These are phyloP conservation scores for Hylaeus volcanicus DNA, from an alignment of 1,140 invertebrate species.

Conservation along the genomic window DNA sequence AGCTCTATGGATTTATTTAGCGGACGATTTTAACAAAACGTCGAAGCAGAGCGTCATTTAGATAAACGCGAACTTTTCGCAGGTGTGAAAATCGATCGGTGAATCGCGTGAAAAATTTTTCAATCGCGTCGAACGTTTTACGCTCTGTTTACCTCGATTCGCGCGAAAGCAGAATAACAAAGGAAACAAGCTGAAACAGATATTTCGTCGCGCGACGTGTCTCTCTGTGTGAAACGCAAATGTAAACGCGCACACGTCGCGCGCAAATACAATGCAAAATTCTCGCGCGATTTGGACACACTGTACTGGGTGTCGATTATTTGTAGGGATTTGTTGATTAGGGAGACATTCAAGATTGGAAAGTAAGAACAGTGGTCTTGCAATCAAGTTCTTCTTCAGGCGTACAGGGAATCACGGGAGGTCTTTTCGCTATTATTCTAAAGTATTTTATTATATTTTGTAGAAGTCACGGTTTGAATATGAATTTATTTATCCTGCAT, in stretches of 20 bases:
- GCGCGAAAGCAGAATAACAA: neutral
- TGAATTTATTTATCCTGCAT: too few species aligned
- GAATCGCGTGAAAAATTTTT: constrained; percentile 25
- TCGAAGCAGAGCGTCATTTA: too few species aligned
- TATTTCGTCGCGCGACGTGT: neutral
- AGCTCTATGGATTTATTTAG: too few species aligned
- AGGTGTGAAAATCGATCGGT: neutral
- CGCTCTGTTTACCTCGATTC: neutral
- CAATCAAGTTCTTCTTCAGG: too few species aligned
- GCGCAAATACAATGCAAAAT: neutral
- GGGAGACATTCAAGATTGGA: too few species aligned
- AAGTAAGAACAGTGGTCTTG: too few species aligned
- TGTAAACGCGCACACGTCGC: neutral
- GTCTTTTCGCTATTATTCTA: too few species aligned
- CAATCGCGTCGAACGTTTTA: neutral
- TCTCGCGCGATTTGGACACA: neutral
- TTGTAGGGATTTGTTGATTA: neutral
- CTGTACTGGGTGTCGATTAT: neutral
- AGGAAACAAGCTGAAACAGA: neutral
- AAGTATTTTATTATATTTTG: too few species aligned
- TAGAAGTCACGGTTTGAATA: too few species aligned
- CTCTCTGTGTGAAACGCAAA: neutral
- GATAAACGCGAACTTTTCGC: too few species aligned
- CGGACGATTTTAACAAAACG: too few species aligned
- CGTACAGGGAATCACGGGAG: too few species aligned